Evolutionary conservation across 2,113 vertebrate genomes (phyloP), one percentile per base, ranked within the genome.

Genomic region (Muntiacus muntjak): DNA sequence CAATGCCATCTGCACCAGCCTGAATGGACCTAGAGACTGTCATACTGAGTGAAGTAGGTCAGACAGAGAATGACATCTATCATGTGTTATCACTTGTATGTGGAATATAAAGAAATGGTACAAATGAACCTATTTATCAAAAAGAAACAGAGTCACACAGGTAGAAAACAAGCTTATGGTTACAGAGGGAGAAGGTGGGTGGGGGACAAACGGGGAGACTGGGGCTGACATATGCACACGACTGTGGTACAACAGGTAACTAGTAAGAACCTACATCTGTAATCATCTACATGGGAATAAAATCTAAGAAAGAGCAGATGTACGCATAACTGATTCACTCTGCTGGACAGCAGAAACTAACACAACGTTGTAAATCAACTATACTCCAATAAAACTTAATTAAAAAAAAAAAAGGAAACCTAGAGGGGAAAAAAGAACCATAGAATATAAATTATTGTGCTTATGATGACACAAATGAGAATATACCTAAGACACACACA

Each of bases 401-500:
- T 14, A 58, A 50, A 50, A 50, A 33, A 64, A 33, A 64, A 64
- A 16, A 28, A 45, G 36, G 26, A 9, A 45, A 28, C 74, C 74
- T 7, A 28, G 25, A 28, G 74, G 6, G 12, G 11, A 28, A 28
- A 2, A 28, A 15, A 78, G 40, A 78, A 43, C 40, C 40, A 7
- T 6, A 40, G 19, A 71, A 25, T 50, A 60, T 9, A 64, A 45
- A 78, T n/a, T 12, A 86, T 21, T 47, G 45, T 40, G 52, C 6
- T 81, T 28, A 92, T 76, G 43, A 86, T 62, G 43, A 25, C 15
- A 91, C 33, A 84, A 78, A 57, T 23, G n/a, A 62, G 79, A 93
- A 57, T 23, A 57, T n/a, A 55, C n/a, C 58, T 55, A 47, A 71
- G 57, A 26, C 5, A 81, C n/a, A 26, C 2, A 43, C 10, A 89